phyloP scores from a whole-genome alignment of 1,140 invertebrate genomes.

The Formica selysi region DNA sequence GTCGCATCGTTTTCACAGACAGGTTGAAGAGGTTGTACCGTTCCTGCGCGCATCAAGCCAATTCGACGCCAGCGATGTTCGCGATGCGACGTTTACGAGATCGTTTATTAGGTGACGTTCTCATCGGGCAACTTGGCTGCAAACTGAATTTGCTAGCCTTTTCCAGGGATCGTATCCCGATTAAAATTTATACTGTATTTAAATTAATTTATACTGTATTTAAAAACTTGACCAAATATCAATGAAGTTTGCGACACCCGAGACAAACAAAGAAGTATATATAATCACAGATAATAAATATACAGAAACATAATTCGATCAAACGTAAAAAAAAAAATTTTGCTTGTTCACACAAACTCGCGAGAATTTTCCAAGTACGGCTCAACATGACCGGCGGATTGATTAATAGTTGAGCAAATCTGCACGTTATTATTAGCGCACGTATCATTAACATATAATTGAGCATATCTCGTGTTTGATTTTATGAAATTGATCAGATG shows the following conservation, averaged over 20 bases:
- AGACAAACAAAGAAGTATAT: slow-evolving; percentile 16
- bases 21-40: slow-evolving; percentile 65
- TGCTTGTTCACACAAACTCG: not conserved
- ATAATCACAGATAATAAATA: slow-evolving; percentile 53
- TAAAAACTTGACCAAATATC: slow-evolving; percentile 38
- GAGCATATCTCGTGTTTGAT: too few relatives aligned
- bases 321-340: slow-evolving; percentile 18
- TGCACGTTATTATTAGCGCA: too few relatives aligned
- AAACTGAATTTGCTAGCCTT: slow-evolving; percentile 34
- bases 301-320: not conserved
- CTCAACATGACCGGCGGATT: too few relatives aligned
- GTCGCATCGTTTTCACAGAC: slow-evolving; percentile 65
- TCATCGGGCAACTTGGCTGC: slow-evolving; percentile 65
- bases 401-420: too few relatives aligned
- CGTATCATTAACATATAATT: too few relatives aligned
- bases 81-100: slow-evolving; percentile 78
- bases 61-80: slow-evolving; percentile 77
- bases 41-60: slow-evolving; percentile 71
- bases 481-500: too few relatives aligned
- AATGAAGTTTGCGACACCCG: not conserved
- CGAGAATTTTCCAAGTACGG: not conserved
- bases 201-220: not conserved
- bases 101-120: slow-evolving; percentile 76
- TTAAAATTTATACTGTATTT: slow-evolving; percentile 43
- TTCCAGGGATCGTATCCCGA: not conserved